Percentiles rank a stretch among this genome's conserved stretches.
Conservation (phyloP, 2,888 invertebrate genomes). For the Orthosia gothica region DNA sequence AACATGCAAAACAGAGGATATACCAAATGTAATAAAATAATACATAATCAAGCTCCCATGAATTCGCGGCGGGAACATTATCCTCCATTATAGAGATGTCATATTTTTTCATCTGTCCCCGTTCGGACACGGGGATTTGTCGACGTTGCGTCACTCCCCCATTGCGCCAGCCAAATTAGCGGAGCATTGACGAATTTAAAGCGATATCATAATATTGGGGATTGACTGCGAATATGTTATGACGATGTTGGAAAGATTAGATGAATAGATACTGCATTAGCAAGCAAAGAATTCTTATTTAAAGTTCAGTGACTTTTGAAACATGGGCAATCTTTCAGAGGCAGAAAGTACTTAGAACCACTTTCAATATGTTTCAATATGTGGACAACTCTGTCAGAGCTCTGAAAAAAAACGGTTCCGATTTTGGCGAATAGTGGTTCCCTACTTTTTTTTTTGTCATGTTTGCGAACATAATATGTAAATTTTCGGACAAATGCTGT, state of each 20-base stretch:
- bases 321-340: background rate
- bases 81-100: slow-evolving; percentile 81
- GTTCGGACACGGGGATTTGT: slow-evolving; percentile 66
- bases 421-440: no score
- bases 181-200: slow-evolving; percentile 82
- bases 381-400: no score
- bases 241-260: slow-evolving; percentile 5
- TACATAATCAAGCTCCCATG: slow-evolving; percentile 57
- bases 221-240: slow-evolving; percentile 46
- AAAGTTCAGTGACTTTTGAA: background rate
- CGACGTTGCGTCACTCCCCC: slow-evolving; percentile 56
- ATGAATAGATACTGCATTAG: background rate
- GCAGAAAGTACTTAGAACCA: background rate
- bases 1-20: background rate
- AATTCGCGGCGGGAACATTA: slow-evolving; percentile 57
- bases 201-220: slow-evolving; percentile 73
- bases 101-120: slow-evolving; percentile 75
- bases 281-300: background rate
- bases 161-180: slow-evolving; percentile 76
- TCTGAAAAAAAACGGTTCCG: no score
- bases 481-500: no score
- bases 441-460: no score
- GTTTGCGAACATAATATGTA: no score
- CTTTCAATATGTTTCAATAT: no score
- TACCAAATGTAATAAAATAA: slow-evolving; percentile 39